Base-by-base conservation (phyloP, 2,113 vertebrate species). In the Helogale parvula region DNA sequence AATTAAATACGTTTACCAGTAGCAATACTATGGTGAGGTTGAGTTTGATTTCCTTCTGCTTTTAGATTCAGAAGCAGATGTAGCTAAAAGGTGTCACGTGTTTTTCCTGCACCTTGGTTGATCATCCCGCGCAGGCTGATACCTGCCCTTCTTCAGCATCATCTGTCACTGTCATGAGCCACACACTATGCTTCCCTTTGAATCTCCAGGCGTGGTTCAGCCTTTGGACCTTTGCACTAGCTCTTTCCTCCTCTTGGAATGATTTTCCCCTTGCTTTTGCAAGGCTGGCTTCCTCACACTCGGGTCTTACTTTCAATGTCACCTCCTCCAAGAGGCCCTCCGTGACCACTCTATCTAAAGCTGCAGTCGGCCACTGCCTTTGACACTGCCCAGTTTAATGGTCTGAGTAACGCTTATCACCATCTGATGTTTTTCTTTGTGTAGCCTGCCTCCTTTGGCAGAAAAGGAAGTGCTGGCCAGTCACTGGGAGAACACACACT, bases 381-480 rank as follows among this genome's bases (percentile, higher is more conserved):
- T 27, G 63, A 50, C 65, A 52, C 29, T 5, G 13, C 57, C 41
- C 31, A 13, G 84, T 90, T 94, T 17, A 60, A 47, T 76, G 68
- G 45, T 54, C 47, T 7, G 54, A 63, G 9, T 41, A 31, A 31
- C 2, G 0, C 65, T 38, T 14, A 16, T 3, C 69, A 3, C 31
- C 16, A 27, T 11, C 19, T 3, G 72, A 3, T 57, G 1, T 31
- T 88, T 57, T 88, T 60, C 66, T 65, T 41, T 92, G 52, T 57
- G 45, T 7, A 69, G 11, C 21, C 33, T 74, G 54, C 11, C 15
- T 86, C 45, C 84, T 79, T 76, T 68, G 47, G 57, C 82, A 69
- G 27, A 65, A 47, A 13, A 41, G 0, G 5, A 0, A 0, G 31
- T 2, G 41, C 31, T 4, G 7, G 71, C 31, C 50, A 5, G 57